Conservation (phyloP, 2,888 invertebrate genomes). For the Taenaris catops region DNA sequence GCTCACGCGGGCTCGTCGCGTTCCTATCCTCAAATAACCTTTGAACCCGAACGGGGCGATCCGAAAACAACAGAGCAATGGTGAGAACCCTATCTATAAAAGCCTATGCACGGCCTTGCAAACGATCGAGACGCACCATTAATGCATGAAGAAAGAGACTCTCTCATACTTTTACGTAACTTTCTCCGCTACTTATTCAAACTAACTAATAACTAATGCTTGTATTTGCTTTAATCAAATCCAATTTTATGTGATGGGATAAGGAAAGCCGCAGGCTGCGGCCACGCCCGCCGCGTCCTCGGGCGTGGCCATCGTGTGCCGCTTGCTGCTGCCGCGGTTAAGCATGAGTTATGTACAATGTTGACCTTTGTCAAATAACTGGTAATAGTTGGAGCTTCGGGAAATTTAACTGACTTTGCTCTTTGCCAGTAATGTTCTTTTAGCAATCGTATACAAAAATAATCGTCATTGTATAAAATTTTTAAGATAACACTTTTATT, state of each 20-base stretch:
- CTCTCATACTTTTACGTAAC: slow-evolving; percentile 47
- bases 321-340: slow-evolving; percentile 72
- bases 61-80: slow-evolving; percentile 68
- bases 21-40: slow-evolving; percentile 44
- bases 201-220: slow-evolving; percentile 70
- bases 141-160: slow-evolving; percentile 49
- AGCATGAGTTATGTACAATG: slow-evolving; percentile 53
- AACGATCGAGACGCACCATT: slow-evolving; percentile 65
- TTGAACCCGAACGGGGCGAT: slow-evolving; percentile 57
- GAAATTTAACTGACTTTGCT: slow-evolving; percentile 13
- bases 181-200: slow-evolving; percentile 66
- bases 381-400: slow-evolving; percentile 22
- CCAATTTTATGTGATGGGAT: slow-evolving; percentile 83
- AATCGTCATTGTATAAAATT: no score
- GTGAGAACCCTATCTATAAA: slow-evolving; percentile 73
- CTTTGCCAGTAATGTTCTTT: not conserved
- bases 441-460: no score
- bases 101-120: slow-evolving; percentile 74
- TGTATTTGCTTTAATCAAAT: slow-evolving; percentile 67
- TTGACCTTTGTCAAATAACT: slow-evolving; percentile 48
- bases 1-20: slow-evolving; percentile 49
- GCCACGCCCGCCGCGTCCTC: slow-evolving; percentile 80
- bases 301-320: slow-evolving; percentile 80
- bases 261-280: slow-evolving; percentile 84
- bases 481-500: no score